Evolutionary conservation across 2,113 vertebrate species (phyloP), one percentile per base, ranked within the genome.

Genomic region (Cynoglossus semilaevis): DNA sequence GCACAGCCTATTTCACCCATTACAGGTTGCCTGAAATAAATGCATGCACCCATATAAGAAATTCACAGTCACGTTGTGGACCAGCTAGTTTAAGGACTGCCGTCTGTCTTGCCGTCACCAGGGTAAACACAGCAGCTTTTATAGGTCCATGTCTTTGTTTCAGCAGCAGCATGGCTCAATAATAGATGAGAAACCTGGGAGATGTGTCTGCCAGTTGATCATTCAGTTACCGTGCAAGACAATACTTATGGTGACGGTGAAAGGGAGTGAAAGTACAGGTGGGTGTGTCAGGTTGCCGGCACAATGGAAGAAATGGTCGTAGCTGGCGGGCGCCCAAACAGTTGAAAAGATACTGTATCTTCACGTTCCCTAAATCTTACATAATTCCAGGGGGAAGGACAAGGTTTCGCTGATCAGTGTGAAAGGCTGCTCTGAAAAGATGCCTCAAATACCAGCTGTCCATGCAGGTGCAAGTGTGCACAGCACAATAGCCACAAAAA

Each of bases 221-320:
- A 62, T 81, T 80, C 70, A 58, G 88, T 88, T 88, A 83, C 85
- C 74, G 67, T 86, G 90, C 81, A 90, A 91, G 83, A 72, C 66
- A 90, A 91, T 90, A 88, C 84, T 58, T 41, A 62, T 35, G 60
- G 72, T 77, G 79, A 77, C 40, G 69, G 84, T 72, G 77, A 87
- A 86, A 89, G 70, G 74, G 53, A 91, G 89, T 88, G 88, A 91
- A 91, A 90, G 90, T 90, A 76, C 63, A 71, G n/a, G 18, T 67
- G 53, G 36, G 68, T 38, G 88, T 71, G 79, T 89, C 66, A 15
- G 75, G 79, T 88, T 81, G 72, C 87, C 48, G 63, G 61, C 67
- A 58, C 40, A 35, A 61, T 68, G 55, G 57, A 85, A 50, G 40
- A 56, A 56, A 65, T 7, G 44, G 13, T 37, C 1, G 19, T 54